A percentile compares a stretch with the other conserved stretches of the same genome.
These are phyloP conservation scores for Pelecanoides urinatrix DNA, from an alignment of 2,113 vertebrate genomes.

Conservation along the genomic window DNA sequence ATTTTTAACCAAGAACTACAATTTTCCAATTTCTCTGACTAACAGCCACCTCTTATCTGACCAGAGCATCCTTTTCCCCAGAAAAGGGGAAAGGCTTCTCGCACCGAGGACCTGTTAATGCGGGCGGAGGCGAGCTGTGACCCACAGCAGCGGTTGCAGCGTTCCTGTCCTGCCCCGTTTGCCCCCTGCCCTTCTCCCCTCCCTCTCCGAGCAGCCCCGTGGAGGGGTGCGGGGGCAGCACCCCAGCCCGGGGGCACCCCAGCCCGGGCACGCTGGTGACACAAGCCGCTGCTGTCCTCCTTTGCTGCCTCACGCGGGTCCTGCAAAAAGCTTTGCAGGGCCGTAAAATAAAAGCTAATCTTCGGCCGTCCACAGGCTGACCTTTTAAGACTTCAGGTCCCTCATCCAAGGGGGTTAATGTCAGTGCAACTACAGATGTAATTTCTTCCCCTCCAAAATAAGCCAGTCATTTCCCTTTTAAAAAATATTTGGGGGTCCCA, in stretches of 20 bases:
- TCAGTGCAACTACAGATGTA: background rate
- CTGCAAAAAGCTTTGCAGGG: background rate
- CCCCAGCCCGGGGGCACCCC: too few species aligned
- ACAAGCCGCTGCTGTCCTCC: background rate
- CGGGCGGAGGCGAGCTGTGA: background rate
- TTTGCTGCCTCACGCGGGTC: background rate
- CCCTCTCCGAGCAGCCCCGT: background rate
- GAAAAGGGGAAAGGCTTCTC: background rate
- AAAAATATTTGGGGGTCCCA: background rate
- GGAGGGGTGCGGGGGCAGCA: too few species aligned
- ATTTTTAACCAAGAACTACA: background rate
- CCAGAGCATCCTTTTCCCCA: background rate
- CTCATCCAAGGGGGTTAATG: accelerated
- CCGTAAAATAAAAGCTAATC: background rate
- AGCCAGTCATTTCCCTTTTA: background rate
- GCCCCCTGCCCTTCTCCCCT: background rate
- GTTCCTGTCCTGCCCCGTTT: background rate
- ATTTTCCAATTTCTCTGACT: background rate
- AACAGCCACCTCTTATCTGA: too few species aligned
- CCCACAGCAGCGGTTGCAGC: background rate
- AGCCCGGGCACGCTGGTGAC: background rate
- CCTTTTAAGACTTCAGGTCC: background rate
- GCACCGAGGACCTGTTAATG: background rate
- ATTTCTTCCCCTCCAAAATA: background rate
- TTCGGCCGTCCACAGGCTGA: background rate